Conservation (phyloP, 2,888 invertebrate genomes). For the Hyppa rectilinea region DNA sequence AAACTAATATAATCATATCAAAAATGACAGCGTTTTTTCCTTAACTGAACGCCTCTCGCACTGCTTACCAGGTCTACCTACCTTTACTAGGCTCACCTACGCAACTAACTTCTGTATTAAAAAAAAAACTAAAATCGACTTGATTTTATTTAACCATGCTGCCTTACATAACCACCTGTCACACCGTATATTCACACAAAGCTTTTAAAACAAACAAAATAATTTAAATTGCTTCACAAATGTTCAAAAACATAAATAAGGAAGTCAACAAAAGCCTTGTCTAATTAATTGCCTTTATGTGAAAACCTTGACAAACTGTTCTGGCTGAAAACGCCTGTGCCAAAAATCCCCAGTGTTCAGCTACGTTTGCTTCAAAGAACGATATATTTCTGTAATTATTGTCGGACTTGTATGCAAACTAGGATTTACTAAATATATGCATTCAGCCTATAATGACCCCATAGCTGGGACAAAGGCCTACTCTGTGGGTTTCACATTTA, state of each 20-base stretch:
- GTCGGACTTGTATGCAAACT: slow-evolving; percentile 18
- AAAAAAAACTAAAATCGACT: neutral
- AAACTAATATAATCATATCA: too few species aligned
- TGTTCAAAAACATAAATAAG: slow-evolving; percentile 7
- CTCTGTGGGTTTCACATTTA: too few species aligned
- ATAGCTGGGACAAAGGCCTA: too few species aligned
- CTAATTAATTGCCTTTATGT: slow-evolving; percentile 39
- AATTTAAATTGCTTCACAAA: slow-evolving; percentile 19
- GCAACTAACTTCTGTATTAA: neutral
- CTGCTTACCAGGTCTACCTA: too few species aligned
- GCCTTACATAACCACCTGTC: neutral
- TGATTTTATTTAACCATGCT: neutral
- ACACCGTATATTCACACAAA: neutral
- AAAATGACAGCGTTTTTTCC: too few species aligned
- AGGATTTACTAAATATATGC: slow-evolving; percentile 15
- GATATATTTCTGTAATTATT: slow-evolving; percentile 28
- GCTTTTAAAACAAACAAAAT: neutral
- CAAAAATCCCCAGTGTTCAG: slow-evolving; percentile 34
- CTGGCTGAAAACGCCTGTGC: slow-evolving; percentile 28
- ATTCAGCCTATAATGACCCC: too few species aligned
- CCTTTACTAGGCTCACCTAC: neutral
- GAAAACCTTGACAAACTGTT: slow-evolving; percentile 27
- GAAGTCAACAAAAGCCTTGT: slow-evolving; percentile 32
- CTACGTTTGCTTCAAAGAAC: neutral
- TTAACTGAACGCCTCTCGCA: too few species aligned